Percentiles rank a stretch among this genome's conserved stretches.
Conservation (phyloP, 2,888 invertebrate genomes). For the Aplocera efformata region DNA sequence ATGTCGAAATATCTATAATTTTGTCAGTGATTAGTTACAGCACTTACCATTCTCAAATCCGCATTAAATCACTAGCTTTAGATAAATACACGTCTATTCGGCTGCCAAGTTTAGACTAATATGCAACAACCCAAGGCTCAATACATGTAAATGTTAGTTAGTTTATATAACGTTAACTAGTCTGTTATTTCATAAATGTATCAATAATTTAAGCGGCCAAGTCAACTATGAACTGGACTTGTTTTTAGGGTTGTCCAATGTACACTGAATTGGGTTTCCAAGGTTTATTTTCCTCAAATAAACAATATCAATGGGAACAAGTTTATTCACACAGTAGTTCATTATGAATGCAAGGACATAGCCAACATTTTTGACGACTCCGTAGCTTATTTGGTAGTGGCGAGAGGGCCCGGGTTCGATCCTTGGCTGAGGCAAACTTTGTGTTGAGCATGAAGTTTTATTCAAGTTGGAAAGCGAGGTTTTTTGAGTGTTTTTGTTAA, state of each 20-base stretch:
- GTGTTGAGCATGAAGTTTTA: no score
- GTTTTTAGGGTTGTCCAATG: slow-evolving; percentile 5
- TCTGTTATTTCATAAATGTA: slow-evolving; percentile 23
- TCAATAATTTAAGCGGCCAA: slow-evolving; percentile 6
- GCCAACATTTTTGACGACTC: no score
- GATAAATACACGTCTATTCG: slow-evolving; percentile 38
- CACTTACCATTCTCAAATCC: slow-evolving; percentile 33
- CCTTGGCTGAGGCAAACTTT: no score
- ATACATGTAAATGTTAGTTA: slow-evolving; percentile 31
- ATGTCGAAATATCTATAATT: no score
- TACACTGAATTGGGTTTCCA: not conserved
- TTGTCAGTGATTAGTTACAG: no score
- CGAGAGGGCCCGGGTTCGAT: no score
- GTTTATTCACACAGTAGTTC: slow-evolving; percentile 10
- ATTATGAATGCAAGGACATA: no score
- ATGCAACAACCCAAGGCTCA: slow-evolving; percentile 31
- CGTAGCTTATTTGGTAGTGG: no score
- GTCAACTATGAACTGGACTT: slow-evolving; percentile 5
- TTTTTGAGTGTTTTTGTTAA: no score
- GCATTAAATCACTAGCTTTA: slow-evolving; percentile 21
- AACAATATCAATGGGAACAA: slow-evolving; percentile 7
- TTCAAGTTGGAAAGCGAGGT: no score
- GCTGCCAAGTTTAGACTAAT: slow-evolving; percentile 28
- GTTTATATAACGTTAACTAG: slow-evolving; percentile 21
- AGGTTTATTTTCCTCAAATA: slow-evolving; percentile 1